Conservation (phyloP, 2,888 invertebrate species). For the Colostygia pectinataria region DNA sequence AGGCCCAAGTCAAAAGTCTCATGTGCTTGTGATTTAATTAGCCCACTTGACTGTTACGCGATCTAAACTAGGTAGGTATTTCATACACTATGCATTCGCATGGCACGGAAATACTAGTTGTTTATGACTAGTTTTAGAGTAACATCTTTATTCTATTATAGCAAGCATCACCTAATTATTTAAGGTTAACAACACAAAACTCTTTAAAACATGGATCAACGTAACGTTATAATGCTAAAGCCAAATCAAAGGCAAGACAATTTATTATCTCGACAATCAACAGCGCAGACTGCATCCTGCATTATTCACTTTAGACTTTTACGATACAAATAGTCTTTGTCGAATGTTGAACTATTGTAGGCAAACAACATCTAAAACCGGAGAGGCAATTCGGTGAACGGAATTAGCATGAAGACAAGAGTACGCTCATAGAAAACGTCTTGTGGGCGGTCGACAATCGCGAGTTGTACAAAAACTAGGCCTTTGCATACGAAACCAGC, state of each 20-base stretch:
- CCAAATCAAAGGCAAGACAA: conserved; percentile 33
- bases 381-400: conserved; percentile 50
- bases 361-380: conserved; percentile 51
- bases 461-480: conserved; percentile 42
- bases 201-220: conserved; percentile 24
- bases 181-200: conserved; percentile 28
- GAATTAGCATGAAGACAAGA: conserved; percentile 59
- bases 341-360: conserved; percentile 37
- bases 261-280: conserved; percentile 37
- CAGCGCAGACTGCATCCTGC: conserved; percentile 36
- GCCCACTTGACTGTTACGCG: conserved; percentile 27
- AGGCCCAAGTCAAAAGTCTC: conserved; percentile 23
- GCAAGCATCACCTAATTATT: conserved; percentile 15
- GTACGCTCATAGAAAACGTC: conserved; percentile 44
- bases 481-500: conserved; percentile 50
- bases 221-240: conserved; percentile 18
- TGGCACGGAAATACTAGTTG: conserved; percentile 12
- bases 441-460: conserved; percentile 53
- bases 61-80: conserved; percentile 5
- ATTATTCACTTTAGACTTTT: conserved; percentile 40
- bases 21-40: conserved; percentile 27
- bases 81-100: conserved; percentile 1
- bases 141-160: neutral
- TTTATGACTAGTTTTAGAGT: conserved; percentile 6
- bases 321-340: conserved; percentile 38